Evolutionary conservation across 2,888 invertebrate genomes (phyloP).

Genomic region (Aphrophora alni): DNA sequence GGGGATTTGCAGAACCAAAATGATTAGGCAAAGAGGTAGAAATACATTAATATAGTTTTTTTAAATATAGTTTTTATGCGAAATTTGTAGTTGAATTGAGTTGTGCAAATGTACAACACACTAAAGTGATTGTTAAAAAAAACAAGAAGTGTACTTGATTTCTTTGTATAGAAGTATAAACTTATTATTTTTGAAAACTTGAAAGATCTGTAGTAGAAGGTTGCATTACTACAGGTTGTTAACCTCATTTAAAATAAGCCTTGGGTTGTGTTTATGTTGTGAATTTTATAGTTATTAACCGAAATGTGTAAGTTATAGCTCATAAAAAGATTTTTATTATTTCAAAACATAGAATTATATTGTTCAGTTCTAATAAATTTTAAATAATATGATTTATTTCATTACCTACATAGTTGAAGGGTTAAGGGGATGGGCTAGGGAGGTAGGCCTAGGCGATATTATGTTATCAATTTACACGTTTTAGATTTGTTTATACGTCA

Average conservation of each 20-base stretch:
- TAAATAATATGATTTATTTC: too few species aligned
- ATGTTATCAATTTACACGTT: not conserved
- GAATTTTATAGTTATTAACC: not conserved
- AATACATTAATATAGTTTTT: not conserved
- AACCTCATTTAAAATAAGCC: not conserved
- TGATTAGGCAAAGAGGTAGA: not conserved
- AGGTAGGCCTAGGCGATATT: constrained; percentile 15
- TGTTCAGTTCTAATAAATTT: not conserved
- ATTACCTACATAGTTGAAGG: constrained; percentile 28
- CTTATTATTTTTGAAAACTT: not conserved
- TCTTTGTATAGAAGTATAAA: not conserved
- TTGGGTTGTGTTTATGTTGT: not conserved
- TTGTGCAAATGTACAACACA: not conserved
- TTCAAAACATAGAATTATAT: too few species aligned
- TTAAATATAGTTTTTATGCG: not conserved
- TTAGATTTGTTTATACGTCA: too few species aligned
- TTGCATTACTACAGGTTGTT: constrained; percentile 9
- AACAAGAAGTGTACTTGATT: not conserved
- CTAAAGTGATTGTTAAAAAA: not conserved
- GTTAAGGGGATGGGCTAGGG: constrained; percentile 38
- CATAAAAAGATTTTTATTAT: not conserved
- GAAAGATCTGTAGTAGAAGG: not conserved
- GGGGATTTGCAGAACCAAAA: not conserved
- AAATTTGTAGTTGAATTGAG: not conserved
- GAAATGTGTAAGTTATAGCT: not conserved